Evolutionary conservation across 1,140 invertebrate genomes (phyloP).

Genomic region (Coelopa frigida): DNA sequence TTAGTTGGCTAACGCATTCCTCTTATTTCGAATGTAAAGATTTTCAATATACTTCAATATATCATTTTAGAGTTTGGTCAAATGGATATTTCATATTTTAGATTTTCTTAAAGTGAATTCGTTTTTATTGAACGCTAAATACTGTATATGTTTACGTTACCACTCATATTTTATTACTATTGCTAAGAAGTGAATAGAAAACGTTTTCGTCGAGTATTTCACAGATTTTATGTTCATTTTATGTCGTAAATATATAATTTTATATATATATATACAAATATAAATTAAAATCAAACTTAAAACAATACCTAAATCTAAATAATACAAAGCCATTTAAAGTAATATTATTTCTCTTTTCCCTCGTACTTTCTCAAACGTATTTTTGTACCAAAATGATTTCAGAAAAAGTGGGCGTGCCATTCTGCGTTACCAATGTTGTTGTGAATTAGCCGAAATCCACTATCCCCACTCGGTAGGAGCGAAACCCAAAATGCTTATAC

Average conservation of each 20-base stretch:
- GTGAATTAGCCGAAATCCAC: constrained; percentile 46
- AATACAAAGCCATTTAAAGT: not conserved
- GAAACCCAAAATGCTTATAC: too few relatives aligned
- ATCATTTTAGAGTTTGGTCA: constrained; percentile 7
- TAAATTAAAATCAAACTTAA: constrained; percentile 5
- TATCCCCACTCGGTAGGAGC: constrained; percentile 45
- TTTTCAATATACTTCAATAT: constrained; percentile 42
- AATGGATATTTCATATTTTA: not conserved
- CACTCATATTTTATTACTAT: too few relatives aligned
- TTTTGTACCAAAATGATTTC: constrained; percentile 25
- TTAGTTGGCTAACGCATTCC: constrained; percentile 2
- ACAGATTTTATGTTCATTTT: too few relatives aligned
- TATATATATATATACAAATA: too few relatives aligned
- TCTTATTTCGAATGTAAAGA: constrained; percentile 27
- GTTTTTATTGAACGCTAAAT: constrained; percentile 1
- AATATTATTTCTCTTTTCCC: not conserved
- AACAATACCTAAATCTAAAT: constrained; percentile 1
- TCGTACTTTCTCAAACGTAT: not conserved
- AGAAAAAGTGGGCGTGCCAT: constrained; percentile 46
- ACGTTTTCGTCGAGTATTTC: not conserved
- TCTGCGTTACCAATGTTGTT: constrained; percentile 46
- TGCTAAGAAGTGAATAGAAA: not conserved
- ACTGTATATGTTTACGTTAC: too few relatives aligned
- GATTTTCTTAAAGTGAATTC: constrained; percentile 12
- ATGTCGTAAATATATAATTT: too few relatives aligned